Base-by-base conservation (phyloP, 2,888 invertebrate species). In the Drosophila paranaensis region DNA sequence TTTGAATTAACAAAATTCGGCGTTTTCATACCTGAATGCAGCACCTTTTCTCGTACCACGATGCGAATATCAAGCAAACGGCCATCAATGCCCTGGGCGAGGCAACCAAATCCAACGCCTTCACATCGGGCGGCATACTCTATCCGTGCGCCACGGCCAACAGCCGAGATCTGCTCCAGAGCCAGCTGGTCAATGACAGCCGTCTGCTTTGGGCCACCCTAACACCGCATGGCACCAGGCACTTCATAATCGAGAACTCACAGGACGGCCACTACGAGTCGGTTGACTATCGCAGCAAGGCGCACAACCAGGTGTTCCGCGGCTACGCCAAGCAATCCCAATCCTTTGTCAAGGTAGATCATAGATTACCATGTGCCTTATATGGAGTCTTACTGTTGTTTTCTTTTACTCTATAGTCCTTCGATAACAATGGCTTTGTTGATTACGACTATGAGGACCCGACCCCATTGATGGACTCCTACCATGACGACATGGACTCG, bases 371-470 rank as follows among this genome's bases (percentile, higher is more conserved):
- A 33, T 33, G 8, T 33, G 30, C 8, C 6, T 0, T 3, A 6
- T 1, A 33, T 33, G 30, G 4, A 30, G 11, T 27, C 14, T 27
- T 9, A 14, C 4, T n/a, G 4, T n/a, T 30, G 3, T 0, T 5
- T 42, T 14, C 2, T 30, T 1, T 6, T 6, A 6, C n/a, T 10
- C 2, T 0, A 10, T 48, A 93, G 92, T 92, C 94, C 66, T 95
- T 95, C 90, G 95, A 95, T 91, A 97, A 97, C 90, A 95, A 95
- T 63, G 95, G 96, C 37, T 96, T 96, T 91, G 95, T 96, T 91
- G 96, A 96, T 91, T 96, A 96, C 56, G 97, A 97, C 81, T 96
- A 96, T 90, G 96, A 96, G 91, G 97, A 97, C 86, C 95, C 96
- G 5, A 96, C 96, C 1, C 95, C 96, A 0, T 90, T 96, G 58